phyloP scores from a whole-genome alignment of 2,113 vertebrate species.

The Rhynchomys soricoides region DNA sequence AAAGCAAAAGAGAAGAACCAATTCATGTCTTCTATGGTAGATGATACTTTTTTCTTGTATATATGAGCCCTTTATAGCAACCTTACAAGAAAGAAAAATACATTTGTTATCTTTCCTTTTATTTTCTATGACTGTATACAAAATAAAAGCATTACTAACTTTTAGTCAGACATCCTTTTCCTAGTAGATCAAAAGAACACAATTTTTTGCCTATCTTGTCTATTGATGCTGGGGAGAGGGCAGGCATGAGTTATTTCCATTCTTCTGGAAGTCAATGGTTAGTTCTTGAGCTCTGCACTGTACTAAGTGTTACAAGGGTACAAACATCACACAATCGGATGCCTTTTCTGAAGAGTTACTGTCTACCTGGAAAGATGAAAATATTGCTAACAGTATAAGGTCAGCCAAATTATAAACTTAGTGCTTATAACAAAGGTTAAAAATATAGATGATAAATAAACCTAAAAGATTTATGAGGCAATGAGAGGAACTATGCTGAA shows the following conservation, averaged over 20 bases:
- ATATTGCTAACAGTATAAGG: slow-evolving; percentile 37
- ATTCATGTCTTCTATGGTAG: slow-evolving; percentile 2
- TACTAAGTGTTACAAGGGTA: background rate
- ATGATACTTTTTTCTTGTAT: background rate
- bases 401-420: background rate
- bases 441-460: background rate
- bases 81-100: slow-evolving; percentile 25
- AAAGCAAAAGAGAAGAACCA: background rate
- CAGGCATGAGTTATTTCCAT: slow-evolving; percentile 18
- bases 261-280: slow-evolving; percentile 14
- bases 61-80: slow-evolving; percentile 28
- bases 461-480: slow-evolving; percentile 22
- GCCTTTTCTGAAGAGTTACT: slow-evolving; percentile 6
- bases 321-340: background rate
- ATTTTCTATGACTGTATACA: slow-evolving; percentile 46
- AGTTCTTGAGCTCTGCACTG: background rate
- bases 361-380: slow-evolving; percentile 11
- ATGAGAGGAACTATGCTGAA: slow-evolving; percentile 39
- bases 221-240: background rate
- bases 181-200: slow-evolving; percentile 21
- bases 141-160: slow-evolving; percentile 53
- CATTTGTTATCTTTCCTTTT: slow-evolving; percentile 7
- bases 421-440: background rate
- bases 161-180: slow-evolving; percentile 36
- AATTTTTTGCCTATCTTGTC: background rate